Base-by-base conservation (phyloP, 2,113 vertebrate genomes). In the Apteryx owenii region DNA sequence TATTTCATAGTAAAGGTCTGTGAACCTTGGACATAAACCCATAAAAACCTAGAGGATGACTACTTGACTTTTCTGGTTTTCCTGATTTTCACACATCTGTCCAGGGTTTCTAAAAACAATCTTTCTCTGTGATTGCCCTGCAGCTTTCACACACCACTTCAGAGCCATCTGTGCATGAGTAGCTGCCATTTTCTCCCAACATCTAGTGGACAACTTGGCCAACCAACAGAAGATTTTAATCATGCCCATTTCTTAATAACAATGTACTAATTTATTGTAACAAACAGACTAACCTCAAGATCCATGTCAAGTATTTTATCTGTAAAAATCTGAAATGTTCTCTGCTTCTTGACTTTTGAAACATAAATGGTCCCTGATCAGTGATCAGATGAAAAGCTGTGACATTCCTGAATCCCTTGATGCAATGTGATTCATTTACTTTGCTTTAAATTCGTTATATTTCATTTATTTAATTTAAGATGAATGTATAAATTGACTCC, bases 101-200 rank as follows among this genome's bases (percentile, higher is more conserved):
- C 58, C 31, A 44, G 83, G 73, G 66, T 88, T 94, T 84, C 46
- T 89, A 84, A 96, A 97, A 95, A 89, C 88, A 96, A 1, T 93
- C 86, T 95, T 92, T 89, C 42, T 40, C 60, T 42, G 33, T 88
- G 76, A 54, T 88, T 96, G 97, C 95, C 81, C 94, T 79, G 89
- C 81, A 82, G 96, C 81, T 96, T 92, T 94, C 91, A 88, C 20
- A 65, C 28, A 68, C 44, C 15, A 4, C 66, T 81, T 89, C 29
- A 72, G 58, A 95, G 73, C 51, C 93, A 91, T 93, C 89, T 92
- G 75, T 95, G 82, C 71, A 44, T 10, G 56, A 95, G 42, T 50
- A 97, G 95, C 85, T 90, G 14, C 44, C 69, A 48, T 95, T 89
- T 96, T 68, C 86, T 95, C 28, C 40, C 71, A 44, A 4, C 18